Evolutionary conservation across 2,113 vertebrate species (phyloP).

Genomic region (Sterrhoptilus dennistouni): DNA sequence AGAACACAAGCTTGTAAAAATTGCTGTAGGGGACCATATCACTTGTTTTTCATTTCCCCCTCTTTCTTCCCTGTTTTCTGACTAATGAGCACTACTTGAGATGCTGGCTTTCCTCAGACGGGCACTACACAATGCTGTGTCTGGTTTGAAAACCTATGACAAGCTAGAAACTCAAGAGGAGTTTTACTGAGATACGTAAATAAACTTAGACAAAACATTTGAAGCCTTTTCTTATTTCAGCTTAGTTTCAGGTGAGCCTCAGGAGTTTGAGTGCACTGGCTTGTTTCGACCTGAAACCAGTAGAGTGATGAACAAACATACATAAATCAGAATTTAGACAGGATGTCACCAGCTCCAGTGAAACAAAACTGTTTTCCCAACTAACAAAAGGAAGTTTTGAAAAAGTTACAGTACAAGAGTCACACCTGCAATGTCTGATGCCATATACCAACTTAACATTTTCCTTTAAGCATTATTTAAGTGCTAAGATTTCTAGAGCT

Average conservation of each 20-base stretch:
- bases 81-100: neutral
- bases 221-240: neutral
- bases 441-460: neutral
- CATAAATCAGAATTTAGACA: neutral
- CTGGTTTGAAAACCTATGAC: neutral
- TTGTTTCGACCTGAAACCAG: neutral
- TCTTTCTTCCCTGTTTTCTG: neutral
- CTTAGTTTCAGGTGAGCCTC: neutral
- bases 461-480: neutral
- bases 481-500: neutral
- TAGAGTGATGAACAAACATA: neutral
- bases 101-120: neutral
- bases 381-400: neutral
- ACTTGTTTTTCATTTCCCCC: neutral
- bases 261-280: neutral
- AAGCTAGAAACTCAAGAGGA: neutral
- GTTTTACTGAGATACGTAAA: neutral
- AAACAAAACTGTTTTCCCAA: neutral
- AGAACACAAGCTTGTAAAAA: conserved; percentile 22
- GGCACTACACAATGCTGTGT: neutral
- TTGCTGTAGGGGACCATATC: neutral
- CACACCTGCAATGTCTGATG: neutral
- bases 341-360: neutral
- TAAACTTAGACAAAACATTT: neutral
- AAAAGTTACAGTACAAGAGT: neutral